Percentiles rank a stretch among this genome's conserved stretches.
Conservation (phyloP, 1,140 invertebrate genomes). For the Stegodyphus dumicola region DNA sequence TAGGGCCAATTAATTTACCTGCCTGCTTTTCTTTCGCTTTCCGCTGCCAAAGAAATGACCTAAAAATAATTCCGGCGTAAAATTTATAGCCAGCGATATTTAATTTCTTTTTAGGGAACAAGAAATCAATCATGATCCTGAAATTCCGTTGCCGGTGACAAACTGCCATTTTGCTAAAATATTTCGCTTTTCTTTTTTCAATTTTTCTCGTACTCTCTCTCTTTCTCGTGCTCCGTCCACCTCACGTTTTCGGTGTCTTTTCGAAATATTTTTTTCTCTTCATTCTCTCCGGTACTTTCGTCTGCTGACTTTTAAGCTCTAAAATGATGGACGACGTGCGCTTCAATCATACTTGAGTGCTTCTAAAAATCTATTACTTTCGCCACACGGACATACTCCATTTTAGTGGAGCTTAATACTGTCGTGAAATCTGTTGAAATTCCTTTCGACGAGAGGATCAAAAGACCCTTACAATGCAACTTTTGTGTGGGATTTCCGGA, state of each 20-base stretch:
- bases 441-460: too few species aligned
- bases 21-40: constrained; percentile 17
- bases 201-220: not conserved
- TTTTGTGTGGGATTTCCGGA: too few species aligned
- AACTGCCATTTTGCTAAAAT: constrained; percentile 48
- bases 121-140: constrained; percentile 38
- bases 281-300: constrained; percentile 1
- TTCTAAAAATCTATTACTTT: constrained; percentile 55
- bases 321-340: constrained; percentile 44
- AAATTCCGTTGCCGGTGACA: constrained; percentile 42
- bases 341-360: constrained; percentile 50
- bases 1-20: not conserved
- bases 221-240: not conserved
- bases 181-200: not conserved
- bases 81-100: constrained; percentile 49
- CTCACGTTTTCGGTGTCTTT: constrained; percentile 11
- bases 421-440: too few species aligned
- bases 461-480: too few species aligned
- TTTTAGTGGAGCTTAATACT: not conserved
- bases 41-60: constrained; percentile 30
- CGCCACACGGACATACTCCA: constrained; percentile 13
- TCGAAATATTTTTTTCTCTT: not conserved
- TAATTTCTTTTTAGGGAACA: constrained; percentile 46
- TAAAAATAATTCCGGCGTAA: constrained; percentile 39
- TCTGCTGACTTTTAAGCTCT: constrained; percentile 33